Evolutionary conservation across 2,797 vertebrate genomes (phyloP), one percentile per base, ranked within the genome.

Genomic region (Ambastaia sidthimunki): DNA sequence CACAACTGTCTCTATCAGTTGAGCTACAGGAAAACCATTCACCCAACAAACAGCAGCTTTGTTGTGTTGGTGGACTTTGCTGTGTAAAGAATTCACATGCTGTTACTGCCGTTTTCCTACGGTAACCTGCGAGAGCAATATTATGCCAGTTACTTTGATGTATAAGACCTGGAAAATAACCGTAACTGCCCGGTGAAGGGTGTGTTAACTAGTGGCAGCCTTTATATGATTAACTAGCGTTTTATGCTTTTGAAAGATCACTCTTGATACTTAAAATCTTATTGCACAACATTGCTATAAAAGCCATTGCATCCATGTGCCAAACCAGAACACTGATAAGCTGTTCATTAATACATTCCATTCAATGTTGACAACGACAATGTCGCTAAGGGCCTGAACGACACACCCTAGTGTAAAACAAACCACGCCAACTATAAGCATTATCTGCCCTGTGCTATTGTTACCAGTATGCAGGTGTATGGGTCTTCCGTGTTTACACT

Each of bases 311-410:
- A 55, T 55, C 16, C 2, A 18, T 13, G 31, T 9, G 7, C 23
- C 25, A 28, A 73, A 76, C 68, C 19, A 16, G 44, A 18, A 59
- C 23, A 79, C 50, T 31, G 54, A 74, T 81, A 68, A 66, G 9
- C 47, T 16, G 47, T 67, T 48, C 47, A 75, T 69, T 52, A 25
- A 67, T 59, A n/a, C 37, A 44, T 18, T 66, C 10, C 50, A 23
- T 75, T 75, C 21, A 25, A 70, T 67, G 77, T 77, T 87, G 80
- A 70, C 44, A 62, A 55, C 41, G 13, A 21, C 23, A 23, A 52
- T 25, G 84, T 84, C 81, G 54, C 82, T 76, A 65, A 73, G 86
- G 69, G 60, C 86, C 71, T 11, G 47, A 34, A 47, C 48, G 75
- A 71, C 78, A 84, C 82, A 76, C 80, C 80, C 60, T 34, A 65